A percentile compares a stretch with the other conserved stretches of the same genome.
phyloP scores from a whole-genome alignment of 2,888 invertebrate genomes.

The Dyspetes luteomarginatus region DNA sequence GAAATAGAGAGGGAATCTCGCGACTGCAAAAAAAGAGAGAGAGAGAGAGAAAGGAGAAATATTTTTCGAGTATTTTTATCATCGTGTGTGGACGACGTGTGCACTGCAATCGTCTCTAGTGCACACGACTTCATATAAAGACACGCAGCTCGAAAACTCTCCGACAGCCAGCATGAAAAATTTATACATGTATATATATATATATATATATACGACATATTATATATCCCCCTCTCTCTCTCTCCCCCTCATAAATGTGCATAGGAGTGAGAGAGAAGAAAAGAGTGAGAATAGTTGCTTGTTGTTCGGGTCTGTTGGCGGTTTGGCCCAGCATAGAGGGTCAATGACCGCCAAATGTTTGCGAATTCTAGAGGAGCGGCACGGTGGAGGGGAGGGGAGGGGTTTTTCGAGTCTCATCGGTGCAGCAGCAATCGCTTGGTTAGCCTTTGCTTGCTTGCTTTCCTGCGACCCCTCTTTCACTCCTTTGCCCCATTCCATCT shows the following conservation, averaged over 20 bases:
- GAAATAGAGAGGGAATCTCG: background rate
- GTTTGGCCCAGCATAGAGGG: conserved; percentile 78
- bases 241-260: background rate
- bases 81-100: conserved; percentile 58
- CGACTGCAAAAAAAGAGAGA: background rate
- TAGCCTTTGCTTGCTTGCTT: conserved; percentile 52
- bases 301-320: conserved; percentile 77
- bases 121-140: conserved; percentile 58
- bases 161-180: conserved; percentile 34
- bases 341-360: conserved; percentile 82
- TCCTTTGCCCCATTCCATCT: conserved; percentile 48
- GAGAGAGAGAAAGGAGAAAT: background rate
- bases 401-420: conserved; percentile 43
- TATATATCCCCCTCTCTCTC: background rate
- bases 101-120: conserved; percentile 60
- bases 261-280: conserved; percentile 40
- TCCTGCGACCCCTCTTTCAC: conserved; percentile 46
- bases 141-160: conserved; percentile 48
- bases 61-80: conserved; percentile 67
- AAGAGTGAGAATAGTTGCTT: conserved; percentile 77
- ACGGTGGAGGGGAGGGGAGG: conserved; percentile 61
- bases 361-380: conserved; percentile 75
- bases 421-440: conserved; percentile 56
- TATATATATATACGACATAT: background rate
- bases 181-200: background rate